These are phyloP conservation scores for Zaprionus vittiger DNA, from an alignment of 1,140 invertebrate genomes.

Conservation along the genomic window DNA sequence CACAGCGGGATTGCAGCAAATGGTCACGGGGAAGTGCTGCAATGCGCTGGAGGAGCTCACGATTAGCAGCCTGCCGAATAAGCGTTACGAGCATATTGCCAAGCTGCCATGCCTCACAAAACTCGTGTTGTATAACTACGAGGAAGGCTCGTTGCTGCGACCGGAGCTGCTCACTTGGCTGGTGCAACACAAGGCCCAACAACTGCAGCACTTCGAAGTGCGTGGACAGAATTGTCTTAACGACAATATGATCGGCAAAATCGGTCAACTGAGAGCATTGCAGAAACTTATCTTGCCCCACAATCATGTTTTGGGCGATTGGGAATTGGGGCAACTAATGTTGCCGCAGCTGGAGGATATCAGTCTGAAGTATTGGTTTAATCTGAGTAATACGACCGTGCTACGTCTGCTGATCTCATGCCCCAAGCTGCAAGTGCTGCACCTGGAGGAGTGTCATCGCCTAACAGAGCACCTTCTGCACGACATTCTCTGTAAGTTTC, in stretches of 20 bases:
- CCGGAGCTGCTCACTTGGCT: conserved; percentile 21
- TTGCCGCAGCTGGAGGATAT: conserved; percentile 23
- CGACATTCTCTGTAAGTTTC: conserved; percentile 30
- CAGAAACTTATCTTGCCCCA: conserved; percentile 10
- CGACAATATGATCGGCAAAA: neutral
- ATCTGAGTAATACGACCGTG: conserved; percentile 13
- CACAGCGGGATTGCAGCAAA: conserved; percentile 1
- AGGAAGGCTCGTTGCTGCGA: conserved; percentile 8
- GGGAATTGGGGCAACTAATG: conserved; percentile 6
- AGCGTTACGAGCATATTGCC: conserved; percentile 30
- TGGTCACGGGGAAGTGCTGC: conserved; percentile 19
- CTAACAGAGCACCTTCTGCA: conserved; percentile 25
- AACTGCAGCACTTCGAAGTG: conserved; percentile 30
- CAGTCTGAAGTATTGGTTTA: conserved; percentile 21
- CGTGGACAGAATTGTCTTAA: conserved; percentile 6
- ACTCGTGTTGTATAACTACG: conserved; percentile 14
- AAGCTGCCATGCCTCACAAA: conserved; percentile 34
- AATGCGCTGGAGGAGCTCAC: conserved; percentile 12
- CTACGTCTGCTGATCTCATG: conserved; percentile 17
- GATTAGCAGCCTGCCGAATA: neutral
- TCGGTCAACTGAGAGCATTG: conserved; percentile 14
- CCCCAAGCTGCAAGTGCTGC: conserved; percentile 31
- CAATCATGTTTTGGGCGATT: conserved; percentile 13
- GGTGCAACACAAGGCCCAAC: conserved; percentile 33
- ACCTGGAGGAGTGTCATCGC: conserved; percentile 21